Evolutionary conservation across 1,140 invertebrate genomes (phyloP).

Genomic region (Drosophila pruinosa): DNA sequence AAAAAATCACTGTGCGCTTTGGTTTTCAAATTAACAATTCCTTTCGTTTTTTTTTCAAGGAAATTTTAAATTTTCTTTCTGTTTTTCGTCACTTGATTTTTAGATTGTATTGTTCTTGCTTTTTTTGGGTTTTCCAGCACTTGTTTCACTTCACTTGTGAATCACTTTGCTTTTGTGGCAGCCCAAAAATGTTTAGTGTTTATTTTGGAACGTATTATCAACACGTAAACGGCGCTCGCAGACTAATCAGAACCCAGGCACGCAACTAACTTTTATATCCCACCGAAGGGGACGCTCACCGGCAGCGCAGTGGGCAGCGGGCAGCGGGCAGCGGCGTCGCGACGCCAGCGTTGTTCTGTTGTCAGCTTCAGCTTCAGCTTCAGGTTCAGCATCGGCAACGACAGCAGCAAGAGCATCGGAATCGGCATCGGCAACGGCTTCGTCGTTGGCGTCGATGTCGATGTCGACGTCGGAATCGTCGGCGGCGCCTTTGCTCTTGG

Average conservation of each 20-base stretch:
- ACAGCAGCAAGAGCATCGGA: constrained; percentile 5
- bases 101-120: not conserved
- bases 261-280: constrained; percentile 73
- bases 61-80: constrained; percentile 9
- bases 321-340: not conserved
- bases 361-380: not conserved
- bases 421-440: not conserved
- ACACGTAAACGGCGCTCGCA: constrained; percentile 75
- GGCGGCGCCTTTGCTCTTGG: constrained; percentile 36
- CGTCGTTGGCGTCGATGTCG: not conserved
- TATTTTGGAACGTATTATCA: constrained; percentile 53
- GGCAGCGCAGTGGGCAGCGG: constrained; percentile 17
- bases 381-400: not conserved
- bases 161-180: constrained; percentile 51
- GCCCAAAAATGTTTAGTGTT: constrained; percentile 44
- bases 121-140: constrained; percentile 50
- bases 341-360: not conserved
- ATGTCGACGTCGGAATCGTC: not conserved
- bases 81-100: not conserved
- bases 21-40: constrained; percentile 17
- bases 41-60: not conserved
- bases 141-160: constrained; percentile 61
- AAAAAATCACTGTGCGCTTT: constrained; percentile 4
- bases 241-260: constrained; percentile 76
- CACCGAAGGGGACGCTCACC: constrained; percentile 25